Evolutionary conservation across 1,140 invertebrate genomes (phyloP), one percentile per base, ranked within the genome.

Genomic region (Saxidomus purpurata): DNA sequence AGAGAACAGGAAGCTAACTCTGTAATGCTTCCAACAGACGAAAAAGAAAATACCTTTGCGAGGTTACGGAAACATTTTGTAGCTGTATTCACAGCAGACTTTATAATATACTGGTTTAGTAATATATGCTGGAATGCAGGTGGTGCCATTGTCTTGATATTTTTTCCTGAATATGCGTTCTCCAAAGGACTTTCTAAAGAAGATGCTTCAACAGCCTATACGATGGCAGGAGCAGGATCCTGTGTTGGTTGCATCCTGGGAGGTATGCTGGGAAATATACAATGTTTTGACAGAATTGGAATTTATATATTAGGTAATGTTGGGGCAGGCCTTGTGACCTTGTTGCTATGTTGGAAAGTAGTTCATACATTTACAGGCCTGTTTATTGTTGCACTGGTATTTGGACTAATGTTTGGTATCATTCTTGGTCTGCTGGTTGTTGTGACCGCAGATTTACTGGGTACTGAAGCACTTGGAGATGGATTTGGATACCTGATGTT

Each of bases 41-140:
- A 83, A 17, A 69, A 52, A 22, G 31, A 40, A n/a, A 34, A 67
- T 19, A 52, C 38, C 2, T 52, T 36, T 19, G 34, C 34, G 43
- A 47, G 47, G 13, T 25, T 76, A 38, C 36, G 43, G 25, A 69
- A 87, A 61, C 89, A 93, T 74, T 80, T 91, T 52, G 77, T 63
- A 43, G 84, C 93, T 28, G 91, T 95, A 28, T 89, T 89, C 55
- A 90, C 93, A 77, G 49, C 92, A n/a, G 85, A 90, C 55, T 95
- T 95, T 79, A 69, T 93, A 38, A 86, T 95, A 4, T 95, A 93
- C 74, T 93, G 93, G 84, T 22, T 94, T 43, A 94, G 93, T 38
- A 94, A 94, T 61, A 91, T 94, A 9, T 81, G 94, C 52, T 95
- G 94, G 94, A 95, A 95, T 87, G 90, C 92, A 31, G 93, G 91